Percentiles rank a stretch among this genome's conserved stretches.
Conservation (phyloP, 2,113 vertebrate genomes). For the Pterophyllum scalare region DNA sequence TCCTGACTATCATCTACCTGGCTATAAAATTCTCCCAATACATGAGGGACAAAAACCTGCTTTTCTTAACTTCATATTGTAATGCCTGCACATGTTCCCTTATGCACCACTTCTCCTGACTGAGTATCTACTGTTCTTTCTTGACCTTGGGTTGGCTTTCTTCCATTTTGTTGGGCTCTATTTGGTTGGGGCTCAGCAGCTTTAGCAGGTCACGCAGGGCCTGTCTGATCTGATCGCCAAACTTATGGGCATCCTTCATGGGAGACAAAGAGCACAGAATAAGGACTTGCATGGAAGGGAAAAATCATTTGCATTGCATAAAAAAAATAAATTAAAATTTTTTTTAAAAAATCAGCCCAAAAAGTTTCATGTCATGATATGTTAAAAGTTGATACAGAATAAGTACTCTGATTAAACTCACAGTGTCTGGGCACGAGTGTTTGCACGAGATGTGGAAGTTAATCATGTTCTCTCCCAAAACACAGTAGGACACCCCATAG, state of each 20-base stretch:
- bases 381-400: not conserved
- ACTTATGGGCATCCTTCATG: slow-evolving; percentile 83
- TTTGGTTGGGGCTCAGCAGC: slow-evolving; percentile 76
- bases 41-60: not conserved
- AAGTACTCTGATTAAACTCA: slow-evolving; percentile 62
- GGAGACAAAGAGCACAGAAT: not conserved
- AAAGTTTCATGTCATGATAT: too few relatives aligned
- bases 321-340: not conserved
- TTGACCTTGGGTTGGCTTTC: slow-evolving; percentile 58
- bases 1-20: slow-evolving; percentile 8
- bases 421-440: slow-evolving; percentile 87
- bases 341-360: too few relatives aligned
- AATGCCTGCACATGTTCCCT: slow-evolving; percentile 9
- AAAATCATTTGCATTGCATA: not conserved
- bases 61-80: not conserved
- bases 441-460: slow-evolving; percentile 92
- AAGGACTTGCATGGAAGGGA: not conserved
- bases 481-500: slow-evolving; percentile 88
- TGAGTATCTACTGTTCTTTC: slow-evolving; percentile 57
- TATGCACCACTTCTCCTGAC: slow-evolving; percentile 1
- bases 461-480: slow-evolving; percentile 85
- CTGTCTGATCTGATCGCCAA: slow-evolving; percentile 82
- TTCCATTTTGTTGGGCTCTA: slow-evolving; percentile 67
- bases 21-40: slow-evolving; percentile 11
- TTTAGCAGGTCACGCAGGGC: slow-evolving; percentile 83